Evolutionary conservation across 1,140 invertebrate genomes (phyloP), one percentile per base, ranked within the genome.

Genomic region (Bicyclus anynana): DNA sequence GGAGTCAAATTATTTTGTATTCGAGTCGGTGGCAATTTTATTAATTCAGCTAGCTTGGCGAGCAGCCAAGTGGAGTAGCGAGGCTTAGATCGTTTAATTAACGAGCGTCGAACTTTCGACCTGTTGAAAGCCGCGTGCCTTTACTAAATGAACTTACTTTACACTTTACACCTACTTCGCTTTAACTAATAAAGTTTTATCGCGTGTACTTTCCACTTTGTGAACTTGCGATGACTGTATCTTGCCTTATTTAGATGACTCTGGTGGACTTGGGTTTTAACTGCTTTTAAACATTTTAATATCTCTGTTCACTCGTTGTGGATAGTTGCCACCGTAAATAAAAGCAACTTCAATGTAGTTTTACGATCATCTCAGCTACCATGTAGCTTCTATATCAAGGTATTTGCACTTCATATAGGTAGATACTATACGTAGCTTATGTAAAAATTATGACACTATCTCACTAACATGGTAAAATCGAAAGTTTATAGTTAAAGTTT

Each of bases 81-180:
- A 65, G 77, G 69, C 78, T 80, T 77, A 83, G 80, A 85, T 78
- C 80, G 74, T 87, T 85, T 87, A 87, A 87, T 87, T 85, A 83
- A 84, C 84, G 82, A 84, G 59, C 80, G 80, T 79, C 75, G 80
- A 87, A 85, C 84, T 85, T 84, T 80, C 70, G 79, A 87, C 84
- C 82, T 87, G 84, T 87, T 87, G 84, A 87, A 84, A 85, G 75
- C 77, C 59, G 64, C 63, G 59, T 59, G 80, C 77, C 80, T 82
- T 80, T 73, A 72, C 67, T 75, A 65, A 76, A 77, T 77, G 73
- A 75, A 80, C 77, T 83, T 72, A 80, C 75, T 77, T 81, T 75
- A 76, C 80, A 80, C 72, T 40, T 40, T 40, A 44, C 62, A 68
- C 70, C 55, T 71, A 66, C 61, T 73, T 51, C 56, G 64, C 66